Conservation (phyloP, 2,888 invertebrate species). For the Drosophila pseudotakahashii region DNA sequence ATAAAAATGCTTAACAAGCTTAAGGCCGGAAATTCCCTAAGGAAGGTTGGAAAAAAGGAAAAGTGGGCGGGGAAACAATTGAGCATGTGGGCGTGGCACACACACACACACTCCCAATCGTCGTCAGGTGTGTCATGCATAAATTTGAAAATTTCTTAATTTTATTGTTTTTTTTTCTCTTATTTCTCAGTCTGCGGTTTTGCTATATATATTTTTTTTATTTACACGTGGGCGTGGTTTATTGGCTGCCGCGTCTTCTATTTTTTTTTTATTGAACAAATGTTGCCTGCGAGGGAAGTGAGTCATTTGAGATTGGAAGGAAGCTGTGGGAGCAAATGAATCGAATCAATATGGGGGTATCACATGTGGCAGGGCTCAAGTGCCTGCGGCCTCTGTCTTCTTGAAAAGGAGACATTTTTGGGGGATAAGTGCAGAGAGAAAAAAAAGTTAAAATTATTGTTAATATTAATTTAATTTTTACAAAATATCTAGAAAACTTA, state of each 20-base stretch:
- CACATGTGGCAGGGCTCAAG: slow-evolving; percentile 50
- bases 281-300: slow-evolving; percentile 38
- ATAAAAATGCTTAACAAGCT: slow-evolving; percentile 72
- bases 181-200: slow-evolving; percentile 44
- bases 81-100: slow-evolving; percentile 45
- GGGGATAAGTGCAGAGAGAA: background rate
- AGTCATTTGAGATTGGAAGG: slow-evolving; percentile 52
- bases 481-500: no score
- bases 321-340: slow-evolving; percentile 53
- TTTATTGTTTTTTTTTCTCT: slow-evolving; percentile 56
- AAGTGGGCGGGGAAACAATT: slow-evolving; percentile 14
- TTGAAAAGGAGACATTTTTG: background rate
- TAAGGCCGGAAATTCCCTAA: slow-evolving; percentile 47
- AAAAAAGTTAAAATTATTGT: background rate
- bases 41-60: slow-evolving; percentile 9
- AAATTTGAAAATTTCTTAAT: slow-evolving; percentile 78
- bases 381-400: slow-evolving; percentile 24
- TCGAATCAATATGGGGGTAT: slow-evolving; percentile 59
- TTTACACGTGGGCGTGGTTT: slow-evolving; percentile 51
- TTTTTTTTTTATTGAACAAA: slow-evolving; percentile 39
- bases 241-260: slow-evolving; percentile 33
- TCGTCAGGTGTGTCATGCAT: slow-evolving; percentile 74
- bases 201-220: slow-evolving; percentile 38
- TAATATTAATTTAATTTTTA: no score
- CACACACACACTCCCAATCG: slow-evolving; percentile 22